phyloP scores from a whole-genome alignment of 1,140 invertebrate genomes.

The Drosophila miranda region DNA sequence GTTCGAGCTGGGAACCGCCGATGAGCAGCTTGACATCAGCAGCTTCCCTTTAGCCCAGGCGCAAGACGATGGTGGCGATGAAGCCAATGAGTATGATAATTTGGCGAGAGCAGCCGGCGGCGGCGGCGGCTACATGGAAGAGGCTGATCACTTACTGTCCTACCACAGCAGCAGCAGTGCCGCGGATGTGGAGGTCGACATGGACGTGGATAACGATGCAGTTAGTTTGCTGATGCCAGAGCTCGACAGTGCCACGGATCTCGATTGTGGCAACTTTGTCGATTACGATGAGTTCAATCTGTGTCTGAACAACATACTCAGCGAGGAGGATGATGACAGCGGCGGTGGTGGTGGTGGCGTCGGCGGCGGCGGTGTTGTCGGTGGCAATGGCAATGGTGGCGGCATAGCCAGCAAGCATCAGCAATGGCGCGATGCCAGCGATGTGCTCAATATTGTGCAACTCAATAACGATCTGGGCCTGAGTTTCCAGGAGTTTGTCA shows the following conservation, averaged over 20 bases:
- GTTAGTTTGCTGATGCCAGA: conserved; percentile 58
- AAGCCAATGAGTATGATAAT: conserved; percentile 24
- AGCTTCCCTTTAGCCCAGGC: conserved; percentile 75
- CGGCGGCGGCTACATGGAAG: conserved; percentile 30
- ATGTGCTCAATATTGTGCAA: conserved; percentile 65
- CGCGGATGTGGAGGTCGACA: conserved; percentile 42
- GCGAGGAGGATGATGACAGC: conserved; percentile 60
- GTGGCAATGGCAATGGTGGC: not conserved
- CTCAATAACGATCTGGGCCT: conserved; percentile 59
- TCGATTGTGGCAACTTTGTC: conserved; percentile 75
- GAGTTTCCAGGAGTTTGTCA: conserved; percentile 62
- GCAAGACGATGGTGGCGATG: conserved; percentile 60
- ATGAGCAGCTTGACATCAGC: conserved; percentile 48
- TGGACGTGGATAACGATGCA: conserved; percentile 33
- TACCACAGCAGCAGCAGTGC: conserved; percentile 58
- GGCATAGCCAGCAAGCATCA: conserved; percentile 28
- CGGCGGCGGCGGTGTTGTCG: conserved; percentile 3
- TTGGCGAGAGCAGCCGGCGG: conserved; percentile 30
- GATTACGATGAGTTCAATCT: conserved; percentile 79
- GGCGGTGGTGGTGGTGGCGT: conserved; percentile 6
- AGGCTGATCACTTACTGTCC: conserved; percentile 42
- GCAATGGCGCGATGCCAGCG: conserved; percentile 54
- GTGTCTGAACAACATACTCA: conserved; percentile 75
- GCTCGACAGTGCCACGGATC: conserved; percentile 44
- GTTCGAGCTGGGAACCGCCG: conserved; percentile 55